Evolutionary conservation across 2,888 invertebrate genomes (phyloP).

Genomic region (Clusia tigrina): DNA sequence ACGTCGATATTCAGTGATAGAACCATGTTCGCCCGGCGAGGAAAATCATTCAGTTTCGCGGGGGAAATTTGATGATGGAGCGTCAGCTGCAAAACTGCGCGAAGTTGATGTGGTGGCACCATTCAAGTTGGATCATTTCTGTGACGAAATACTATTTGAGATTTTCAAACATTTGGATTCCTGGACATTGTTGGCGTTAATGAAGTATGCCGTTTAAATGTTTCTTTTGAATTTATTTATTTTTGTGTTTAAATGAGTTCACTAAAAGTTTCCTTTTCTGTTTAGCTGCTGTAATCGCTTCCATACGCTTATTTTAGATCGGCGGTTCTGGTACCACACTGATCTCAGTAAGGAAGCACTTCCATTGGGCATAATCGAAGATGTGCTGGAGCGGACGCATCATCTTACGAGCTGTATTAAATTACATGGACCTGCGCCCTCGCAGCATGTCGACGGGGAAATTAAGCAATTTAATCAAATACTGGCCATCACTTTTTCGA

Average conservation of each 20-base stretch:
- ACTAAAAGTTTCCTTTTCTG: background rate
- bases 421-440: constrained; percentile 55
- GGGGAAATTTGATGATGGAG: background rate
- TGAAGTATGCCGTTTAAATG: constrained; percentile 56
- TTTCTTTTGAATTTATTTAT: constrained; percentile 1
- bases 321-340: constrained; percentile 59
- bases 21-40: background rate
- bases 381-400: constrained; percentile 54
- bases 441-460: constrained; percentile 50
- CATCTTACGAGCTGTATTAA: constrained; percentile 44
- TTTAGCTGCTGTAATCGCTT: constrained; percentile 58
- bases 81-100: background rate
- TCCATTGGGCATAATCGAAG: constrained; percentile 51
- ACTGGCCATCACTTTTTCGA: constrained; percentile 48
- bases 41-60: background rate
- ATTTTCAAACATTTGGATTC: constrained; percentile 61
- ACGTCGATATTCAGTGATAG: background rate
- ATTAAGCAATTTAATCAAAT: constrained; percentile 52
- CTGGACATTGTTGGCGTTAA: constrained; percentile 53
- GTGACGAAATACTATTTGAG: constrained; percentile 61
- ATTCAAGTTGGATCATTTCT: constrained; percentile 48
- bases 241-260: background rate
- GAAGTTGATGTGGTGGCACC: background rate
- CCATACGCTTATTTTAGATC: constrained; percentile 55
- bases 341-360: constrained; percentile 54